Percentiles rank a stretch among this genome's conserved stretches.
Conservation (phyloP, 2,888 invertebrate species). For the Bedellia somnulentella region DNA sequence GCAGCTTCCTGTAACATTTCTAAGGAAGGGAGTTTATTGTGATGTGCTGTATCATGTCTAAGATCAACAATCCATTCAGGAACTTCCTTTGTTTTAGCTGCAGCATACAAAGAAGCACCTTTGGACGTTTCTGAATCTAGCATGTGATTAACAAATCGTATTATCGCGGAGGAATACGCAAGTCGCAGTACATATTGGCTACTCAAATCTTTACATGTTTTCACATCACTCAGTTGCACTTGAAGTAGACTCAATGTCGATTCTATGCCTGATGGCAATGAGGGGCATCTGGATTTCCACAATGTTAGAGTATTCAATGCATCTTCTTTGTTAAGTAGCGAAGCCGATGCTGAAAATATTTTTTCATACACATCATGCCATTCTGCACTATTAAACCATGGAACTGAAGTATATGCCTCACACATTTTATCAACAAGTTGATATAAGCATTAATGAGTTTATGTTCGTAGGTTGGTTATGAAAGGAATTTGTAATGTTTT, state of each 20-base stretch:
- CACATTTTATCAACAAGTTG: slow-evolving; percentile 18
- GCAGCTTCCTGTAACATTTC: slow-evolving; percentile 65
- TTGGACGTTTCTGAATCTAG: slow-evolving; percentile 56
- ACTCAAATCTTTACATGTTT: slow-evolving; percentile 15
- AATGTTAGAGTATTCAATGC: slow-evolving; percentile 49
- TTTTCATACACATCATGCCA: slow-evolving; percentile 53
- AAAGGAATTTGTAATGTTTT: too few species aligned
- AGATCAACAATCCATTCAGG: slow-evolving; percentile 81
- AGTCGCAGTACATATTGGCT: slow-evolving; percentile 51
- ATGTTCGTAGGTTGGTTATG: not conserved
- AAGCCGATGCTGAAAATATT: slow-evolving; percentile 30
- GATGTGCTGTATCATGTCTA: slow-evolving; percentile 78
- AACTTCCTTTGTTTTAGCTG: slow-evolving; percentile 66
- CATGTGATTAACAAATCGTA: slow-evolving; percentile 68
- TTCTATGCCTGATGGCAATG: slow-evolving; percentile 62
- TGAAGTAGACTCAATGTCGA: slow-evolving; percentile 61
- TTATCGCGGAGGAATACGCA: slow-evolving; percentile 65
- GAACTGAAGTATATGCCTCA: slow-evolving; percentile 32
- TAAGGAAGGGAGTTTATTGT: slow-evolving; percentile 66
- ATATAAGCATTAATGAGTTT: not conserved
- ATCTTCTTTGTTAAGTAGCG: slow-evolving; percentile 22
- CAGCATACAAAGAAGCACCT: slow-evolving; percentile 54
- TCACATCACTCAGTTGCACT: slow-evolving; percentile 39
- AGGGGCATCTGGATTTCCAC: slow-evolving; percentile 62
- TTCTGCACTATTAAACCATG: slow-evolving; percentile 49